A percentile compares a stretch with the other conserved stretches of the same genome.
phyloP scores from a whole-genome alignment of 2,113 vertebrate genomes.

The Uria lomvia region DNA sequence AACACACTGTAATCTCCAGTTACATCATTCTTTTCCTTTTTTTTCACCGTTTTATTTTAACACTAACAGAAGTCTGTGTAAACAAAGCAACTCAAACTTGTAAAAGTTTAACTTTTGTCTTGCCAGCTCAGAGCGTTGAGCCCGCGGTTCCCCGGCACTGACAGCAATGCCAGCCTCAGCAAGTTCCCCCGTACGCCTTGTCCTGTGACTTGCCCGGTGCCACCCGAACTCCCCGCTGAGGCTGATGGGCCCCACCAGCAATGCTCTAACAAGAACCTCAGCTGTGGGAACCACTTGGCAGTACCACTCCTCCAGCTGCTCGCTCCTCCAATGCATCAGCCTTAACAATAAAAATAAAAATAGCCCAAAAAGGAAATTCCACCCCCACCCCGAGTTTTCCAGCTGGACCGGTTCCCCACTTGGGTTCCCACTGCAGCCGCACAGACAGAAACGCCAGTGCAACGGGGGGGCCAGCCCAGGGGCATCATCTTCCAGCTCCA shows the following conservation, averaged over 20 bases:
- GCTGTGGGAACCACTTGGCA: background rate
- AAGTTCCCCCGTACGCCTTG: background rate
- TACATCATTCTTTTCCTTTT: background rate
- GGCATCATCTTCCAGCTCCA: background rate
- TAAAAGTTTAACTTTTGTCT: background rate
- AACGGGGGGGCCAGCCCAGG: background rate
- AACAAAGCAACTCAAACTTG: background rate
- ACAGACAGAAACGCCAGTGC: rapidly evolving
- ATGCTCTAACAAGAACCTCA: background rate
- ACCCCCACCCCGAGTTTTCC: background rate
- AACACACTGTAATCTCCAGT: background rate
- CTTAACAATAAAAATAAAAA: background rate
- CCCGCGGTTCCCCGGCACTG: rapidly evolving
- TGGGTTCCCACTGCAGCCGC: background rate
- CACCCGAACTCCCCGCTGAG: background rate
- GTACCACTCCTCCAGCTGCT: background rate
- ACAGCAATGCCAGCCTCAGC: background rate
- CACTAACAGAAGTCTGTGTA: background rate
- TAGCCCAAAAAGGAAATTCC: background rate
- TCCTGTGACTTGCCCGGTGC: background rate
- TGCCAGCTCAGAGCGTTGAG: background rate
- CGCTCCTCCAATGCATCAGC: background rate
- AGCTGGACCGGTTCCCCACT: background rate
- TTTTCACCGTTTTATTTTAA: background rate
- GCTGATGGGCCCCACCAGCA: background rate